Evolutionary conservation across 2,888 invertebrate genomes (phyloP), one percentile per base, ranked within the genome.

Genomic region (Anthophora plumipes): DNA sequence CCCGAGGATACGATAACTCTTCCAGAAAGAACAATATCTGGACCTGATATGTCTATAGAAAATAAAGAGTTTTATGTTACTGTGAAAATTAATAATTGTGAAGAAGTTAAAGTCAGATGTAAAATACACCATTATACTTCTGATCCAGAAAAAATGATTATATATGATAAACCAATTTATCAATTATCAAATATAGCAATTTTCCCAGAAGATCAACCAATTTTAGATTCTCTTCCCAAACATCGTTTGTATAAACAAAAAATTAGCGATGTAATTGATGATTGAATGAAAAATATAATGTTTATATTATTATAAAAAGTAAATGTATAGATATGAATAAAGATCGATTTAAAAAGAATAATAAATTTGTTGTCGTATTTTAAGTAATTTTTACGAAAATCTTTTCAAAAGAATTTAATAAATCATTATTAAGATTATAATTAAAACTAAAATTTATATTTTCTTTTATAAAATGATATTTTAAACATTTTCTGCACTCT

Each of bases 31-130:
- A 93, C 95, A 68, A 98, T 98, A 81, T 94, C 94, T 73, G 98
- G 98, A 0, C 98, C 98, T 0, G 96, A 98, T 94, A 93, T 97
- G 84, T 94, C 95, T 55, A 94, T 97, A 64, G 96, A 98, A 92
- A 95, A 95, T 20, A 98, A 97, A 92, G 96, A 97, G 89, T 98
- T 98, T 94, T 95, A 94, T 89, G 94, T 97, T n/a, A 96, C 95
- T 55, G 95, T 98, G 14, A 97, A 96, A 4, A 95, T 97, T 76
- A 97, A 97, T 90, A 95, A 96, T 66, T 94, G 92, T 60, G 98
- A 98, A 92, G 95, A 95, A 89, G 96, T 96, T 0, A 95, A 95
- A 82, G 96, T 98, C 0, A 95, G 96, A 82, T 98, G 97, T 91
- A 94, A 96, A 84, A 94, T 98, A 70, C 96, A 96, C 91, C 98